Conservation (phyloP, 2,113 vertebrate species). For the Callopanchax toddi region DNA sequence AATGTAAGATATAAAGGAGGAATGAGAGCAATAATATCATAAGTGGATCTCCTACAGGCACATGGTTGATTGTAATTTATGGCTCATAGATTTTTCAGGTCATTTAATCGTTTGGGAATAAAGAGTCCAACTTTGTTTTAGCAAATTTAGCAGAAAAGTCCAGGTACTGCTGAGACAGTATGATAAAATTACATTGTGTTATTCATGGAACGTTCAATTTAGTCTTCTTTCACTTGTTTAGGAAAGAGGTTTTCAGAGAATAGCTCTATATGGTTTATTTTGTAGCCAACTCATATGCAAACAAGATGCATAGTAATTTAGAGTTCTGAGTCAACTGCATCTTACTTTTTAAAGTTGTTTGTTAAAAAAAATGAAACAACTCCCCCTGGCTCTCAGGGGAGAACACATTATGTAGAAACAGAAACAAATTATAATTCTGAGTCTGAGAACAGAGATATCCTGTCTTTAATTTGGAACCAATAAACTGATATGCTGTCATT, state of each 20-base stretch:
- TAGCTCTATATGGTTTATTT: conserved; percentile 23
- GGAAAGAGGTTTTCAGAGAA: conserved; percentile 25
- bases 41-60: conserved; percentile 4
- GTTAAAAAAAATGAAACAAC: conserved; percentile 63
- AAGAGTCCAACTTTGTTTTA: conserved; percentile 31
- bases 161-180: conserved; percentile 22
- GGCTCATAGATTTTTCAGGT: conserved; percentile 36
- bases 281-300: neutral
- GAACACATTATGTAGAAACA: conserved; percentile 1
- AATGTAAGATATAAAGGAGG: neutral
- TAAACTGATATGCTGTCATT: too few relatives aligned
- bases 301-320: conserved; percentile 13
- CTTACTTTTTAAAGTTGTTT: conserved; percentile 41
- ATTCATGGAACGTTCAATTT: conserved; percentile 45
- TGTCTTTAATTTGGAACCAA: too few relatives aligned
- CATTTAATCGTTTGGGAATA: conserved; percentile 53
- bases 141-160: conserved; percentile 25
- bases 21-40: conserved; percentile 24
- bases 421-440: too few relatives aligned
- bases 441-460: too few relatives aligned
- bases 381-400: conserved; percentile 35
- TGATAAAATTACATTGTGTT: conserved; percentile 41
- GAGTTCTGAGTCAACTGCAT: conserved; percentile 40
- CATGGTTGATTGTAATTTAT: conserved; percentile 22
- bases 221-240: conserved; percentile 28